A percentile compares a stretch with the other conserved stretches of the same genome.
phyloP scores from a whole-genome alignment of 1,140 invertebrate species.

The Zaprionus tsacasi region DNA sequence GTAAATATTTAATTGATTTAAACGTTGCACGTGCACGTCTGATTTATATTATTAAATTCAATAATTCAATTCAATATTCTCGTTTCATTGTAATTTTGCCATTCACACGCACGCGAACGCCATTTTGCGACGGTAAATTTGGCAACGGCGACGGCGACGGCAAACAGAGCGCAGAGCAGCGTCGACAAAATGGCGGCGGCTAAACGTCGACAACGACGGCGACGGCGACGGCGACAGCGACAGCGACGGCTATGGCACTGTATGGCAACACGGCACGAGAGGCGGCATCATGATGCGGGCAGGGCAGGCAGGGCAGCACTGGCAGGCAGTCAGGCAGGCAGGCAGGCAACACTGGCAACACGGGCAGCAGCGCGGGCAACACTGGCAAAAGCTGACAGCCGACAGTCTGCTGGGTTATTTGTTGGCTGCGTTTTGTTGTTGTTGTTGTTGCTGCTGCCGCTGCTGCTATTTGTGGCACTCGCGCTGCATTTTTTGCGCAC shows the following conservation, averaged over 20 bases:
- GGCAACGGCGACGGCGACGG: constrained; percentile 17
- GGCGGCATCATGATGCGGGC: constrained; percentile 22
- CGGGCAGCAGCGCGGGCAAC: constrained; percentile 55
- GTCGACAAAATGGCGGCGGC: constrained; percentile 55
- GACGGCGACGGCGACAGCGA: not conserved
- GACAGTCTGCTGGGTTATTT: constrained; percentile 59
- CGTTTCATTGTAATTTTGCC: not conserved
- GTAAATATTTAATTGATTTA: not conserved
- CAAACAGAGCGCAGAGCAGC: not conserved
- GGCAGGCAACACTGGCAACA: constrained; percentile 49
- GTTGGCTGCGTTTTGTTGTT: constrained; percentile 28
- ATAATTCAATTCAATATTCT: too few species aligned
- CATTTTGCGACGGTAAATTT: constrained; percentile 58
- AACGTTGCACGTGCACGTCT: too few species aligned
- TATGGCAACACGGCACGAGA: constrained; percentile 15
- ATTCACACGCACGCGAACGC: constrained; percentile 33
- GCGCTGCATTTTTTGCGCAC: constrained; percentile 75
- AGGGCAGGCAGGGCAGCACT: constrained; percentile 39
- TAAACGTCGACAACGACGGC: constrained; percentile 8
- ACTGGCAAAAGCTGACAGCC: constrained; percentile 67
- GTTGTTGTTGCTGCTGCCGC: constrained; percentile 48
- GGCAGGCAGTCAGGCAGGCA: constrained; percentile 20
- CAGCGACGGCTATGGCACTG: not conserved
- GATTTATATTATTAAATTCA: too few species aligned
- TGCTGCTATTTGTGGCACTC: constrained; percentile 61